Base-by-base conservation (phyloP, 92 coral and sea anemone species). In the Galaxea fascicularis region DNA sequence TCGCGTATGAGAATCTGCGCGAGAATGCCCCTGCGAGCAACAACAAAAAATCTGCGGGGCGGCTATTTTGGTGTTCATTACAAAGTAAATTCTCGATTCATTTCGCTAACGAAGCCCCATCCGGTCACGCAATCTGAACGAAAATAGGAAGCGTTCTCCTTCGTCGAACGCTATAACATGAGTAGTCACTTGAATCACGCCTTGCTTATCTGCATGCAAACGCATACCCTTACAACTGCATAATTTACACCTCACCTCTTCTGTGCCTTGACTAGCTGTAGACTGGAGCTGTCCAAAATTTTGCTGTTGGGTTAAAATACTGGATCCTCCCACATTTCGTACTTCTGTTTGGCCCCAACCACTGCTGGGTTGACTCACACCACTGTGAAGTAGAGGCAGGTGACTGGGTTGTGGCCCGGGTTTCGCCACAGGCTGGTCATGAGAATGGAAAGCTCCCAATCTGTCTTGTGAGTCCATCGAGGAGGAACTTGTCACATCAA, bases 381-480 rank as follows among this genome's bases (percentile, higher is more conserved):
- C 78, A 21, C 27, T 77, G 41, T 54, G 86, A 81, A 70, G 72
- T 59, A 45, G 41, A 39, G 78, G 29, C 20, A 81, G 28, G 4
- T 71, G 77, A 53, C 57, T 59, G 30, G 77, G 10, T 9, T 54
- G 53, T 21, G 56, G 10, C 4, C 44, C 58, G 13, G 58, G 29
- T 35, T 35, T 81, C 24, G 53, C 22, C 20, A 26, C 54, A 30
- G 76, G 70, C 25, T 22, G 58, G 35, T 81, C 77, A 25, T 46
- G 47, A 0, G 84, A 65, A n/a, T 65, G 58, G 47, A 79, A 79
- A 7, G 10, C 74, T 31, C 84, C 84, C 65, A 79, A 79, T 9
- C 27, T 51, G 49, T 79, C 84, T 20, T 51, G 29, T 0, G 74
- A 29, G 22, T 66, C 64, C 73, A 65, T 11, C 24, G 51, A 28